These are phyloP conservation scores for Eulemur coronatus DNA, from an alignment of 2,797 vertebrate genomes.

Conservation along the genomic window DNA sequence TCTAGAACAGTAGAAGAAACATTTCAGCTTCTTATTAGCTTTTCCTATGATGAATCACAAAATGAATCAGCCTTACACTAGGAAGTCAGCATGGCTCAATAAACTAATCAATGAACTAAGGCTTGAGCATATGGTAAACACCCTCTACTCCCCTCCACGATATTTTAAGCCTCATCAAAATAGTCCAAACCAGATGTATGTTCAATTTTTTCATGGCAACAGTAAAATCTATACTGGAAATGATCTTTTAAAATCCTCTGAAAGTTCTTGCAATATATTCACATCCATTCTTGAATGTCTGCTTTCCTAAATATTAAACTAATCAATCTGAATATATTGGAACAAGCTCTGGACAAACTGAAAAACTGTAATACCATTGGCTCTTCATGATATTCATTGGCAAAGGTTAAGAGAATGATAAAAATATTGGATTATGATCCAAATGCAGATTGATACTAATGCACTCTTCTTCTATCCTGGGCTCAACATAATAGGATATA, in stretches of 20 bases:
- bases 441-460: neutral
- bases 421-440: neutral
- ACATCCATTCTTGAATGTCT: neutral
- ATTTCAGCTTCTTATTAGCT: conserved; percentile 55
- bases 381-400: neutral
- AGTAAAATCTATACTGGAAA: conserved; percentile 2
- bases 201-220: conserved; percentile 18
- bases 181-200: conserved; percentile 30
- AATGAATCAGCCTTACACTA: conserved; percentile 60
- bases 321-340: neutral
- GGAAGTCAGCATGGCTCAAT: conserved; percentile 60
- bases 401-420: neutral
- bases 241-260: neutral
- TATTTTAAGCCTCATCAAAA: conserved; percentile 66
- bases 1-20: conserved; percentile 31
- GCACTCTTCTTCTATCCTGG: neutral
- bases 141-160: conserved; percentile 6
- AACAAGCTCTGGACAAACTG: neutral
- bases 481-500: neutral
- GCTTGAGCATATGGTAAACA: conserved; percentile 54
- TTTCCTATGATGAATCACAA: conserved; percentile 65
- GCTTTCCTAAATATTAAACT: neutral
- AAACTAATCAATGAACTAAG: conserved; percentile 72
- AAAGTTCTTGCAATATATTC: neutral
- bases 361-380: neutral